Evolutionary conservation across 2,888 invertebrate species (phyloP).

Genomic region (Spilosoma lubricipeda): DNA sequence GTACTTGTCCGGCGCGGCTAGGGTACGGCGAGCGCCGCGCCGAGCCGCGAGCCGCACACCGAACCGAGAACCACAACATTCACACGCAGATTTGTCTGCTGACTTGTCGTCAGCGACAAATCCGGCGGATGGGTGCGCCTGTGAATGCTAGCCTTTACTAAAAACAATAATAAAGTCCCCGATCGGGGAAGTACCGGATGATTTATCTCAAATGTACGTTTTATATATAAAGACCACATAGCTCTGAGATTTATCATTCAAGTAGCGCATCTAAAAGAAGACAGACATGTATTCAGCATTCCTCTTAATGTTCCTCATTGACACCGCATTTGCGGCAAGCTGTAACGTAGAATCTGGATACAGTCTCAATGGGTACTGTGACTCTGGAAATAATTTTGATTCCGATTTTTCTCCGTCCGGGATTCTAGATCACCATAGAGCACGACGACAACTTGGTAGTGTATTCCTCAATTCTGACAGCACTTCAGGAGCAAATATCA

Average conservation of each 20-base stretch:
- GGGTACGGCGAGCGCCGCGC: too few relatives aligned
- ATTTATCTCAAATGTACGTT: constrained; percentile 8
- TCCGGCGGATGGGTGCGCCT: too few relatives aligned
- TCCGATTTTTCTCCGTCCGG: not conserved
- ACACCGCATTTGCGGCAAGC: constrained; percentile 23
- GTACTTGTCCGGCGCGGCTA: too few relatives aligned
- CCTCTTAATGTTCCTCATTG: constrained; percentile 21
- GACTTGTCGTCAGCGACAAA: too few relatives aligned
- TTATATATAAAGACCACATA: constrained; percentile 17
- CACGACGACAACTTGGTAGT: constrained; percentile 50
- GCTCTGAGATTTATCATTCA: constrained; percentile 27
- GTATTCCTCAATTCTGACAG: constrained; percentile 53
- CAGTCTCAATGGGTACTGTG: not conserved
- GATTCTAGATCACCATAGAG: constrained; percentile 26
- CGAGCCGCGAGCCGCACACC: too few relatives aligned
- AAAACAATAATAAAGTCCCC: not conserved
- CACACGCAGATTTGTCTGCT: too few relatives aligned
- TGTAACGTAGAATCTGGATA: not conserved
- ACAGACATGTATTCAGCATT: constrained; percentile 31
- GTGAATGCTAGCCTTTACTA: too few relatives aligned
- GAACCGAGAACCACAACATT: too few relatives aligned
- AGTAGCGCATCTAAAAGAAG: not conserved
- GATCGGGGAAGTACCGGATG: constrained; percentile 18
- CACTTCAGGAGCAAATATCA: constrained; percentile 44
- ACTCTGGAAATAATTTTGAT: not conserved